phyloP scores from a whole-genome alignment of 1,140 invertebrate species.

The Conopomorpha cramerella region DNA sequence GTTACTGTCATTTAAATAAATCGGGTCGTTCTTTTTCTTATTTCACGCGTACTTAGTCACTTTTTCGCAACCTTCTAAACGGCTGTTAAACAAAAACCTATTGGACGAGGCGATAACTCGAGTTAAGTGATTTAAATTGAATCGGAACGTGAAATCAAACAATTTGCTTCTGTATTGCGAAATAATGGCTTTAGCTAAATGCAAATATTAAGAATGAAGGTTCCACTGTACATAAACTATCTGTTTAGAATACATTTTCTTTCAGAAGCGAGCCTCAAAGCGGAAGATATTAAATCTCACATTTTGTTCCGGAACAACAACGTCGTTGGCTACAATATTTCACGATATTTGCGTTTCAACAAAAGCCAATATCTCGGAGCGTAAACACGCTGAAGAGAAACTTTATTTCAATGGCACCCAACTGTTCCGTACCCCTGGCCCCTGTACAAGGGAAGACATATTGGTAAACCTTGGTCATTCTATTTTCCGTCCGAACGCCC shows the following conservation, averaged over 20 bases:
- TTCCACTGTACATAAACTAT: background rate
- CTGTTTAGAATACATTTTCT: background rate
- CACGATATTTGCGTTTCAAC: constrained; percentile 24
- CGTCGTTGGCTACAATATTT: constrained; percentile 19
- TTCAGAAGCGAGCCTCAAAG: background rate
- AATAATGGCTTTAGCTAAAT: background rate
- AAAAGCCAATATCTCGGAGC: constrained; percentile 34
- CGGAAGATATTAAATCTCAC: background rate
- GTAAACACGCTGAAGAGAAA: constrained; percentile 29
- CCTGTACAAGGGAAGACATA: constrained; percentile 46
- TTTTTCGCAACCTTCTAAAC: too few relatives aligned
- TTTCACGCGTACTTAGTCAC: too few relatives aligned
- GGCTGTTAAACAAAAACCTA: too few relatives aligned
- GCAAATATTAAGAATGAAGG: background rate
- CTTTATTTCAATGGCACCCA: constrained; percentile 34
- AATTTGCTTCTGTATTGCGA: background rate
- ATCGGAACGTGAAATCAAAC: background rate
- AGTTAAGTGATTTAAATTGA: too few relatives aligned
- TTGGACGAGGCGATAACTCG: too few relatives aligned
- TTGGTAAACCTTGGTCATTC: constrained; percentile 41
- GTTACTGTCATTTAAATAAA: too few relatives aligned
- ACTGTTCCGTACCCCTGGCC: constrained; percentile 53
- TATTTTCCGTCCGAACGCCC: constrained; percentile 42
- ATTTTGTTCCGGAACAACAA: too few relatives aligned
- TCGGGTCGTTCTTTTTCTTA: too few relatives aligned